A percentile compares a stretch with the other conserved stretches of the same genome.
Conservation (phyloP, 2,888 invertebrate genomes). For the Standfussiana lucernea region DNA sequence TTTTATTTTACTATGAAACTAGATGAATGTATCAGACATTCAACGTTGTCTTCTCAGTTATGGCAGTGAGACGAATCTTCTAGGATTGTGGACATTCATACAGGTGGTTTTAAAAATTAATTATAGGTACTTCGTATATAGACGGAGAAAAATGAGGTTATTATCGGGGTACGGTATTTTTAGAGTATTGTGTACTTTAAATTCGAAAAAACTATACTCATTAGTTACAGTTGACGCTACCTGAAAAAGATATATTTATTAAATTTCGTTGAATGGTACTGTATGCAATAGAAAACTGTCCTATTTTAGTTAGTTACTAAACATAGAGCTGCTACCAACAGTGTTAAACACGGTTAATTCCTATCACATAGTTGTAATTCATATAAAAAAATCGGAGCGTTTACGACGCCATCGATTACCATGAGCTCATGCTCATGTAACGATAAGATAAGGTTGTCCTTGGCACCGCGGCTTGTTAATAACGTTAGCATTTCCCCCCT, state of each 20-base stretch:
- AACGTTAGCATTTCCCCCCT: slow-evolving; percentile 22
- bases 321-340: background rate
- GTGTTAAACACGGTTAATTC: slow-evolving; percentile 25
- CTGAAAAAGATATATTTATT: background rate
- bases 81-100: background rate
- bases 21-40: background rate
- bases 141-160: no score
- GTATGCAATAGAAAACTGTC: background rate
- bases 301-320: background rate
- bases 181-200: no score
- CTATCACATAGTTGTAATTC: slow-evolving; percentile 42
- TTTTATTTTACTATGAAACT: no score
- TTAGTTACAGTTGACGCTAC: background rate
- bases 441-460: slow-evolving; percentile 77
- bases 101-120: background rate
- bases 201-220: no score
- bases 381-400: slow-evolving; percentile 69
- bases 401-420: slow-evolving; percentile 74
- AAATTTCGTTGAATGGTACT: background rate
- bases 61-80: no score
- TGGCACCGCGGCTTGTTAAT: slow-evolving; percentile 60
- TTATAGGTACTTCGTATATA: no score
- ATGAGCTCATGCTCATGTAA: slow-evolving; percentile 63
- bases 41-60: background rate
- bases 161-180: no score